Percentiles rank a stretch among this genome's conserved stretches.
phyloP scores from a whole-genome alignment of 2,888 invertebrate genomes.

The Plebejus melissa region DNA sequence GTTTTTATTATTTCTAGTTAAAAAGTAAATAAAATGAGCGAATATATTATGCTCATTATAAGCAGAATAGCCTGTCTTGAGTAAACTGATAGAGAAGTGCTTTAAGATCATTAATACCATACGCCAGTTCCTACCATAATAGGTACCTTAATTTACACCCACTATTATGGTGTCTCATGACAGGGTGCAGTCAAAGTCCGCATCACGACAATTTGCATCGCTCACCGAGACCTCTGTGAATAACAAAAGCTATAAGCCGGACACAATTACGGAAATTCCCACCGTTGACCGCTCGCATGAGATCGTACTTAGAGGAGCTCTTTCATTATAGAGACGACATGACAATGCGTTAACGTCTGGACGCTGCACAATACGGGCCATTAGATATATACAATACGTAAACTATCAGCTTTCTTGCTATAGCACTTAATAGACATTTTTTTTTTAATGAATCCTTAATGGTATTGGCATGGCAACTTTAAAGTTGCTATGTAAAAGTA shows the following conservation, averaged over 20 bases:
- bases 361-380: constrained; percentile 1
- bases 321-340: constrained; percentile 63
- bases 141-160: constrained; percentile 13
- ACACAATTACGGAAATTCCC: constrained; percentile 72
- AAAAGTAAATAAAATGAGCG: no score
- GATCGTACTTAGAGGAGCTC: constrained; percentile 60
- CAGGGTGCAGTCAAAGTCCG: background rate
- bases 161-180: background rate
- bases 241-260: constrained; percentile 50
- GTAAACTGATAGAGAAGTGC: no score
- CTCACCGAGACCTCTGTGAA: constrained; percentile 37
- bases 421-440: background rate
- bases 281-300: constrained; percentile 56
- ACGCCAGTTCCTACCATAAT: background rate
- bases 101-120: background rate
- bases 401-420: no score
- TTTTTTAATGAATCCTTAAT: background rate
- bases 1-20: no score
- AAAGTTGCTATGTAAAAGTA: no score
- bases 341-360: constrained; percentile 48
- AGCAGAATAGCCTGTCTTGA: background rate
- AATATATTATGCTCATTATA: background rate
- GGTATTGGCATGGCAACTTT: no score
- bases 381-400: background rate
- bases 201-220: constrained; percentile 31